Conservation (phyloP, 2,113 vertebrate genomes). For the Chloropsis hardwickii region DNA sequence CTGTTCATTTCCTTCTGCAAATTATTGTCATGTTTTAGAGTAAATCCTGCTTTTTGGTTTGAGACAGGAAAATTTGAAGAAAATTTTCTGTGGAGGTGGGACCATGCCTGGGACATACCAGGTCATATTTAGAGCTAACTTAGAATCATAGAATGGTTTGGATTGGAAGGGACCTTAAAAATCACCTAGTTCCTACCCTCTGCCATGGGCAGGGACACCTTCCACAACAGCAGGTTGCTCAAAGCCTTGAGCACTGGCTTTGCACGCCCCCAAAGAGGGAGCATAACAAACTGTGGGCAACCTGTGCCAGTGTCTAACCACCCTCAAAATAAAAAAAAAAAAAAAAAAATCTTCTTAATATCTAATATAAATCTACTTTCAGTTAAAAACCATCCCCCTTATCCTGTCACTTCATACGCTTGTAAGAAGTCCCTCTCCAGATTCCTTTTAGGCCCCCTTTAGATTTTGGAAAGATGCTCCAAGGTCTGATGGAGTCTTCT, state of each 20-base stretch:
- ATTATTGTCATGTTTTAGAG: background rate
- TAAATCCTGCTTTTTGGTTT: background rate
- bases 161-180: background rate
- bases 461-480: background rate
- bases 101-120: background rate
- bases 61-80: background rate
- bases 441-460: background rate
- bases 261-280: too few species aligned
- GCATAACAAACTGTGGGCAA: background rate
- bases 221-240: background rate
- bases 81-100: background rate
- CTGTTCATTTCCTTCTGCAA: background rate
- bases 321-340: background rate
- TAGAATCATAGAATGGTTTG: background rate
- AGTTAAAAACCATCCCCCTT: background rate
- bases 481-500: background rate
- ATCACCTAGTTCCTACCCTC: too few species aligned
- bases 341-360: too few species aligned
- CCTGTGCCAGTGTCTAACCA: background rate
- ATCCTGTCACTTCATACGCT: background rate
- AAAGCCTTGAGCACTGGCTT: background rate
- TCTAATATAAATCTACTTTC: too few species aligned
- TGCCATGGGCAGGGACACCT: too few species aligned
- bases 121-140: background rate
- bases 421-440: background rate